A percentile compares a stretch with the other conserved stretches of the same genome.
These are phyloP conservation scores for Saturnia japonica DNA, from an alignment of 2,888 invertebrate genomes.

Conservation along the genomic window DNA sequence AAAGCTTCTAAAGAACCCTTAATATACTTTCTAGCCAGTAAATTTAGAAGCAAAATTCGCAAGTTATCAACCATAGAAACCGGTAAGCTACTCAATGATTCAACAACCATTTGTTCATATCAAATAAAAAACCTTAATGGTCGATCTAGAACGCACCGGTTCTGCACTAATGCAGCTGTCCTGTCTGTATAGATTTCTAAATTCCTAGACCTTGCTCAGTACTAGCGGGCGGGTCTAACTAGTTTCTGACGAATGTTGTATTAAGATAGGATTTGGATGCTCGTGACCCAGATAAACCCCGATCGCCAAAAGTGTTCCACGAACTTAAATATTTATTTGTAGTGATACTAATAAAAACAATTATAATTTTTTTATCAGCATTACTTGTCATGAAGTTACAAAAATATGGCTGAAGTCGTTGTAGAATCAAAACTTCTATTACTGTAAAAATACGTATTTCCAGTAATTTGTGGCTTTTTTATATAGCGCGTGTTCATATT, in stretches of 20 bases:
- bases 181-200: conserved; percentile 1
- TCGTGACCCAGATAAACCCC: background rate
- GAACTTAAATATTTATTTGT: too few relatives aligned
- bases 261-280: background rate
- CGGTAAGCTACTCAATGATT: background rate
- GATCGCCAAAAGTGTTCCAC: too few relatives aligned
- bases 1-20: background rate
- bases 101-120: background rate
- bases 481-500: too few relatives aligned
- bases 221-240: background rate
- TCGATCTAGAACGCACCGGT: background rate
- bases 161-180: background rate
- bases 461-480: too few relatives aligned
- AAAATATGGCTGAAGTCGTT: too few relatives aligned
- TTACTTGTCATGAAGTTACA: too few relatives aligned
- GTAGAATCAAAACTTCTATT: too few relatives aligned
- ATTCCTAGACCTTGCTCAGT: background rate
- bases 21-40: background rate
- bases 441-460: too few relatives aligned
- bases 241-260: background rate
- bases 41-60: too few relatives aligned
- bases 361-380: too few relatives aligned
- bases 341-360: too few relatives aligned
- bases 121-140: background rate
- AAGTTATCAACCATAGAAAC: too few relatives aligned